phyloP scores from a whole-genome alignment of 2,888 invertebrate species.

The Hemicrepidius hirtus region DNA sequence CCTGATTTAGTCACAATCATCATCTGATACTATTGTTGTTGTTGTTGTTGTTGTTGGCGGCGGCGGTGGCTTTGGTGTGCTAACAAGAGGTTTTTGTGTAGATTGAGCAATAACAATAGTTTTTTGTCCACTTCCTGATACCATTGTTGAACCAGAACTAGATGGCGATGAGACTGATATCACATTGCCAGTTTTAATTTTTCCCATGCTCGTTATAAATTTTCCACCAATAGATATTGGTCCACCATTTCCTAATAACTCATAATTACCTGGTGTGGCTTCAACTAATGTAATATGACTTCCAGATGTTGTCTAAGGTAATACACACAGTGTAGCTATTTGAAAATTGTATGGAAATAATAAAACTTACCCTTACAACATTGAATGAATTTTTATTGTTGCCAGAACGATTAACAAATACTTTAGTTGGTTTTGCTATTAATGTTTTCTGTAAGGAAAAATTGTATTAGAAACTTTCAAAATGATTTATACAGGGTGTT shows the following conservation, averaged over 20 bases:
- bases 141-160: slow-evolving; percentile 11
- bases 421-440: slow-evolving; percentile 64
- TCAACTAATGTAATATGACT: slow-evolving; percentile 65
- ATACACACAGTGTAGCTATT: not conserved
- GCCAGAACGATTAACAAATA: slow-evolving; percentile 61
- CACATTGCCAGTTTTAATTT: slow-evolving; percentile 46
- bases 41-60: slow-evolving; percentile 2
- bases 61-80: slow-evolving; percentile 1
- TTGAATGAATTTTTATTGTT: slow-evolving; percentile 45
- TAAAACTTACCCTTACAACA: slow-evolving; percentile 50
- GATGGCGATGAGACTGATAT: slow-evolving; percentile 39
- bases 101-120: slow-evolving; percentile 11
- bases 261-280: slow-evolving; percentile 66
- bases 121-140: slow-evolving; percentile 30
- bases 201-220: slow-evolving; percentile 40
- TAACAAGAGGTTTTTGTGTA: not conserved
- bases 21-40: slow-evolving; percentile 25
- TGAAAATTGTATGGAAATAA: not conserved
- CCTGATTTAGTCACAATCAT: slow-evolving; percentile 18
- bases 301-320: slow-evolving; percentile 53
- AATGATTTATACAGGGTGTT: too few relatives aligned
- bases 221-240: slow-evolving; percentile 54
- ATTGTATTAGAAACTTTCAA: too few relatives aligned
- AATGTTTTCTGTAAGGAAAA: slow-evolving; percentile 62
- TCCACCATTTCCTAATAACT: slow-evolving; percentile 58